Base-by-base conservation (phyloP, 2,888 invertebrate species). In the Hypomecis punctinalis region DNA sequence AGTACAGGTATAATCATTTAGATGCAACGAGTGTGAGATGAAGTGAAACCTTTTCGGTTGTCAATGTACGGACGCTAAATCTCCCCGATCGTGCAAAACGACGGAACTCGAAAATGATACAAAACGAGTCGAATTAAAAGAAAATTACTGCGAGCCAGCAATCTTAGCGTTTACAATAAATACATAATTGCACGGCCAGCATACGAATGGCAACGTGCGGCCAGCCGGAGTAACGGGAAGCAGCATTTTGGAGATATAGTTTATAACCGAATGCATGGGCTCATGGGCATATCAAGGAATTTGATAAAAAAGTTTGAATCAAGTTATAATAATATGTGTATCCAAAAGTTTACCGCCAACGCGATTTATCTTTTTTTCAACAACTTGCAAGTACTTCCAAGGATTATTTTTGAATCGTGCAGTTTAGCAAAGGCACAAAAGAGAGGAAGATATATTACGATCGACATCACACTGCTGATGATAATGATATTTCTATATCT, bases 111-210 rank as follows among this genome's bases (percentile, higher is more conserved):
- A 89, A 90, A 93, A 91, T 91, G 90, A 92, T 92, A 92, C 90
- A 83, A 91, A 92, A 90, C 86, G 80, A 85, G 86, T 82, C 86
- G 89, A 93, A 93, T 93, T 93, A 93, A 93, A 93, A 89, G 86
- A 86, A 90, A 93, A 93, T 93, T 93, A 91, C 89, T 89, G 91
- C 78, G 85, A 83, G 85, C 82, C 84, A 87, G 91, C 90, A 90
- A 91, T 90, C 90, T 88, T 89, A 83, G 86, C 93, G 90, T 92
- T 93, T 93, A 93, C 92, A 92, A 93, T 93, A 93, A 93, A 93
- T 89, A 93, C 93, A 92, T 93, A 93, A 93, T 93, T 93, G 93
- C 87, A 92, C 80, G 88, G 85, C 81, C 88, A 86, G 91, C 85
- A 86, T 89, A 88, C 90, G 84, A 67, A 67, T 67, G 67, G 63